phyloP scores from a whole-genome alignment of 2,797 vertebrate species.

The Acrossocheilus fasciatus region DNA sequence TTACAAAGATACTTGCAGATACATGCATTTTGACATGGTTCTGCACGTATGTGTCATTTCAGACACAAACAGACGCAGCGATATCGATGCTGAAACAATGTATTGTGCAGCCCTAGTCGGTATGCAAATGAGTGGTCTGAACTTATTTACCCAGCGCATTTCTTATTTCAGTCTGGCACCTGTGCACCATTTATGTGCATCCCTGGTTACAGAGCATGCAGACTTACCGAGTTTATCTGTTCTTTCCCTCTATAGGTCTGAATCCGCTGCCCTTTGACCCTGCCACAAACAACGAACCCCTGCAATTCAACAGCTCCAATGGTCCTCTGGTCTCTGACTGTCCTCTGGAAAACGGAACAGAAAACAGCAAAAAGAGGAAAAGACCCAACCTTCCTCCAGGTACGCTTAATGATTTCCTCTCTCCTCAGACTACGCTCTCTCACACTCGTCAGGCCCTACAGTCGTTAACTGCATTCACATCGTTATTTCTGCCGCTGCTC shows the following conservation, averaged over 20 bases:
- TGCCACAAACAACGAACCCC: constrained; percentile 81
- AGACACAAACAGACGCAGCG: too few relatives aligned
- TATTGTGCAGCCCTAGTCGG: too few relatives aligned
- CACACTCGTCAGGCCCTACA: not conserved
- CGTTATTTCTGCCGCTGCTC: constrained; percentile 18
- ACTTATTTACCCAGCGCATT: too few relatives aligned
- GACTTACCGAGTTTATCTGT: constrained; percentile 41
- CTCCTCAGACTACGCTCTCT: not conserved
- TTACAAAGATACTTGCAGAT: too few relatives aligned
- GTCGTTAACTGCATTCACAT: constrained; percentile 5
- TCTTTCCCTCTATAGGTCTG: constrained; percentile 82
- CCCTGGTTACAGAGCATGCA: not conserved
- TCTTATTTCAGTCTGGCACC: too few relatives aligned
- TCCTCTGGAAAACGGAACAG: constrained; percentile 82
- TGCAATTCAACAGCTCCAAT: constrained; percentile 81
- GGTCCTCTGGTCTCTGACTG: constrained; percentile 79
- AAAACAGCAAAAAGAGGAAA: constrained; percentile 88
- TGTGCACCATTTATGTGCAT: not conserved
- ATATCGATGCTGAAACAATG: too few relatives aligned
- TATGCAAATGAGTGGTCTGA: too few relatives aligned
- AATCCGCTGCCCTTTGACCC: constrained; percentile 89
- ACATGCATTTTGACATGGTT: too few relatives aligned
- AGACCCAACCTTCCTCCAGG: constrained; percentile 84
- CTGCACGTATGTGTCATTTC: too few relatives aligned
- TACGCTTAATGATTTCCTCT: constrained; percentile 65